Evolutionary conservation across 2,113 vertebrate genomes (phyloP).

Genomic region (Tenebrosternarchus preto): DNA sequence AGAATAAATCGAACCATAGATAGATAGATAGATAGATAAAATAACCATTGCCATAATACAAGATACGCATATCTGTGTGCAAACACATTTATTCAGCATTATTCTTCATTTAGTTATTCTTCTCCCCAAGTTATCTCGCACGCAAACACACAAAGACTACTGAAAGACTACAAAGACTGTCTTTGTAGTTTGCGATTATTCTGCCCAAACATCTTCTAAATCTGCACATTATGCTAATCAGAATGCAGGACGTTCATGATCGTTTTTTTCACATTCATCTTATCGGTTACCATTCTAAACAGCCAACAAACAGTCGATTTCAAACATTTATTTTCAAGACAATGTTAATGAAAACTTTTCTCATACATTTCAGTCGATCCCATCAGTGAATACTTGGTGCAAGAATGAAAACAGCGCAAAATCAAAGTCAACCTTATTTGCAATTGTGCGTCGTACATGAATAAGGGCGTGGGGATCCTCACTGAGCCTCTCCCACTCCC

Average conservation of each 20-base stretch:
- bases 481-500: not conserved
- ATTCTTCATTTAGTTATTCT: too few relatives aligned
- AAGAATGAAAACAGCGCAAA: not conserved
- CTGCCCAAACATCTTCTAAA: not conserved
- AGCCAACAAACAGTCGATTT: not conserved
- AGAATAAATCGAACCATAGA: too few relatives aligned
- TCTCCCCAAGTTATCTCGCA: too few relatives aligned
- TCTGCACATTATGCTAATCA: not conserved
- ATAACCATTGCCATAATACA: too few relatives aligned
- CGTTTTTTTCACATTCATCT: conserved; percentile 52
- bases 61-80: too few relatives aligned
- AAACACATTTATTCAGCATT: too few relatives aligned
- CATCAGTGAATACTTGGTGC: not conserved
- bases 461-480: conserved; percentile 4
- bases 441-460: not conserved
- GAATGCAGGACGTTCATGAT: conserved; percentile 35
- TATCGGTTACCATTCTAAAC: conserved; percentile 62
- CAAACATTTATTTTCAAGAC: conserved; percentile 42
- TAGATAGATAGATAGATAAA: too few relatives aligned
- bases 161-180: too few relatives aligned
- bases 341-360: conserved; percentile 46
- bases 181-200: too few relatives aligned
- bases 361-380: conserved; percentile 36
- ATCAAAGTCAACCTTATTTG: too few relatives aligned
- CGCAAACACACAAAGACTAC: too few relatives aligned